Base-by-base conservation (phyloP, 2,113 vertebrate species). In the Crotalus helleri region DNA sequence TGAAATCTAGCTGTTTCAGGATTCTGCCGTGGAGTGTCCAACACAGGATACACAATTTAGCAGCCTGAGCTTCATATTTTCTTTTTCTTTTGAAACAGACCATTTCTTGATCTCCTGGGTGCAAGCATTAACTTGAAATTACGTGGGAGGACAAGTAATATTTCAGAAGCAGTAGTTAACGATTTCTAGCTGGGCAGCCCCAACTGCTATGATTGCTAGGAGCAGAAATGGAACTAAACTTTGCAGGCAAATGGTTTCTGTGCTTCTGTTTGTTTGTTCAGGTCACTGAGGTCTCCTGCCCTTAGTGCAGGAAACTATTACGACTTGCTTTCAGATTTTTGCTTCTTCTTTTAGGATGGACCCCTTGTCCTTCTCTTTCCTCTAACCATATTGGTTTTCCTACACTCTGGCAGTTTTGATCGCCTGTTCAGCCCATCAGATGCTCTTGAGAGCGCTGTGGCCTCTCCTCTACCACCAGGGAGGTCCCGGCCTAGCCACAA, bases 341-440 rank as follows among this genome's bases (percentile, higher is more conserved):
- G 55, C n/a, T 57, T 39, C 53, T 54, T 57, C 57, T 89, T 33
- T 64, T 51, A n/a, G 49, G 0, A 51, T 13, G 23, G 5, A 90
- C 11, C n/a, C n/a, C 23, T 19, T 59, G 17, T 46, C 9, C 8
- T 89, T 54, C 87, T 26, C 29, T 57, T 88, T 5, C 21, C 9
- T 6, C 44, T 29, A 90, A 13, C 19, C 29, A 26, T 15, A 19
- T 51, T 58, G 92, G 39, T 29, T 89, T 69, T 15, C 10, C n/a
- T 81, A 49, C 85, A 39, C n/a, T 53, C 24, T 0, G 24, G n/a
- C 88, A 95, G 95, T 29, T 95, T 95, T 54, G 93, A 95, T 69
- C 91, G 91, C 24, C 64, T 95, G 5, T 95, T 95, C 87, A 95
- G 88, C 91, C 39, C 95, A 3, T 93, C 92, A 1, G 91, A 90